A percentile compares a stretch with the other conserved stretches of the same genome.
phyloP scores from a whole-genome alignment of 1,140 invertebrate genomes.

The Micrasema longulum region DNA sequence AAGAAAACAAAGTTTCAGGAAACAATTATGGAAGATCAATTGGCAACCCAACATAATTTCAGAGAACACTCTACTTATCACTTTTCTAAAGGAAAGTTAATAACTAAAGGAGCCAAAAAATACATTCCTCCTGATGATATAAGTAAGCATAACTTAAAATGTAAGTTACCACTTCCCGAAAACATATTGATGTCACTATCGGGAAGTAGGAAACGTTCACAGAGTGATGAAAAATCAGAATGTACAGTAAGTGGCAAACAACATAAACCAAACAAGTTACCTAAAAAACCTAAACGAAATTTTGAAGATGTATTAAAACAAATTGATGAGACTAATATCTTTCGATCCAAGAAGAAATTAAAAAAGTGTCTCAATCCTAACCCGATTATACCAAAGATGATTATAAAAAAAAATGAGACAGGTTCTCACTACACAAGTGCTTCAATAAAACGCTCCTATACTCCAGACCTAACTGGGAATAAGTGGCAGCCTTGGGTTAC shows the following conservation, averaged over 20 bases:
- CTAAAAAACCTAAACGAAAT: conserved; percentile 61
- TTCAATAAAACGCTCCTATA: conserved; percentile 54
- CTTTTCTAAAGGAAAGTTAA: conserved; percentile 52
- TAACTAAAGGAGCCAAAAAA: conserved; percentile 67
- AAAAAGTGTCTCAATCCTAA: conserved; percentile 55
- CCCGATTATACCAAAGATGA: conserved; percentile 63
- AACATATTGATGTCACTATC: conserved; percentile 61
- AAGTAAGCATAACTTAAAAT: conserved; percentile 60
- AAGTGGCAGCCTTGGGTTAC: conserved; percentile 68
- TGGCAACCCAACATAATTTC: conserved; percentile 4
- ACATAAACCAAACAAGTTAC: conserved; percentile 31
- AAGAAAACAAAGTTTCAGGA: conserved; percentile 13
- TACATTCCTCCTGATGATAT: conserved; percentile 65
- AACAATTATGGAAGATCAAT: not conserved
- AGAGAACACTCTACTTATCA: conserved; percentile 5
- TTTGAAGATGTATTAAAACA: conserved; percentile 68
- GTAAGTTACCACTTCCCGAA: conserved; percentile 63
- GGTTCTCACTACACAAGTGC: conserved; percentile 66
- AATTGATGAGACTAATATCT: conserved; percentile 64
- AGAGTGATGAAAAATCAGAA: not conserved
- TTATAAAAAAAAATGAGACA: conserved; percentile 65
- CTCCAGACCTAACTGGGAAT: conserved; percentile 62
- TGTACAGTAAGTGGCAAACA: not conserved
- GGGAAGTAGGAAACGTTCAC: conserved; percentile 57
- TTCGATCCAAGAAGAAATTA: conserved; percentile 60